A percentile compares a stretch with the other conserved stretches of the same genome.
These are phyloP conservation scores for Calephelis nemesis DNA, from an alignment of 1,140 invertebrate genomes.

Conservation along the genomic window DNA sequence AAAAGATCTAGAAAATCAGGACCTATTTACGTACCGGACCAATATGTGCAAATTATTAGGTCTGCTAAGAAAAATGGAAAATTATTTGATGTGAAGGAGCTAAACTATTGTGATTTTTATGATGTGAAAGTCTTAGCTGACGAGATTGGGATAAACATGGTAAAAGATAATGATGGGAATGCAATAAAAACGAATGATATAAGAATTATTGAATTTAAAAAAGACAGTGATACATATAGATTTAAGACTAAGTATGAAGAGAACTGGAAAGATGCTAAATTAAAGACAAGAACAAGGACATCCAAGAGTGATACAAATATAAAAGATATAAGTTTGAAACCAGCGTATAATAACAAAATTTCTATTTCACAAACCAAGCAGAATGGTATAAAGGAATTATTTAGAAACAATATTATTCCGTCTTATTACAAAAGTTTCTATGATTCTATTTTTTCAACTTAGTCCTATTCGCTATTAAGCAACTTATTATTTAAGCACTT, in stretches of 20 bases:
- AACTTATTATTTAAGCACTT: conserved; percentile 1
- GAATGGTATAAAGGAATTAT: too few relatives aligned
- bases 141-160: background rate
- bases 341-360: conserved; percentile 16
- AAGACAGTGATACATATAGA: conserved; percentile 16
- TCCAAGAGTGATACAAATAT: too few relatives aligned
- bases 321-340: too few relatives aligned
- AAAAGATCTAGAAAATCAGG: conserved; percentile 13
- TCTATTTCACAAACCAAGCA: conserved; percentile 17
- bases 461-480: background rate
- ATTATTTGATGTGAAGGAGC: conserved; percentile 7
- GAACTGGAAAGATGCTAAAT: too few relatives aligned
- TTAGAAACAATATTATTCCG: too few relatives aligned
- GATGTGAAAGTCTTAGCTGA: conserved; percentile 9
- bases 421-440: background rate
- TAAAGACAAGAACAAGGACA: too few relatives aligned
- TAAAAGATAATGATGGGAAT: conserved; percentile 17
- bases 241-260: conserved; percentile 16
- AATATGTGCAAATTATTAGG: too few relatives aligned
- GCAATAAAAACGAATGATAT: conserved; percentile 18
- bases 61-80: conserved; percentile 12
- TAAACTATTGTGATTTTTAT: conserved; percentile 19
- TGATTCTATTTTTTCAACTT: conserved; percentile 2
- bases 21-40: conserved; percentile 14
- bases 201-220: conserved; percentile 15